Conservation (phyloP, 1,140 invertebrate genomes). For the Calliopsis andreniformis region DNA sequence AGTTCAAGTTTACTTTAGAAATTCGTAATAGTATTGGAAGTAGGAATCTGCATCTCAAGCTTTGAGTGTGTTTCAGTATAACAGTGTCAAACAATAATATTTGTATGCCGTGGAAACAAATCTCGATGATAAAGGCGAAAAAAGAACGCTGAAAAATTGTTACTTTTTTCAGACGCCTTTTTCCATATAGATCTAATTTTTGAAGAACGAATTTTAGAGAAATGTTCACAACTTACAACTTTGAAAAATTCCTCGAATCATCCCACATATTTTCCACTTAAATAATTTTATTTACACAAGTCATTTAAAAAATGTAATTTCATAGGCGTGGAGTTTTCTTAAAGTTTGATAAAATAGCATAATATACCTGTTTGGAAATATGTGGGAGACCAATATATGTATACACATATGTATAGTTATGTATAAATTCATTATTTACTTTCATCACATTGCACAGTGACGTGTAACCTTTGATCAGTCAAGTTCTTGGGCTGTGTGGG, state of each 20-base stretch:
- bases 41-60: background rate
- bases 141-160: background rate
- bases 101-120: constrained; percentile 26
- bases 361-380: constrained; percentile 26
- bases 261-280: constrained; percentile 68
- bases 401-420: constrained; percentile 38
- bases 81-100: constrained; percentile 6
- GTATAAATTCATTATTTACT: constrained; percentile 56
- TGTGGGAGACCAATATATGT: constrained; percentile 31
- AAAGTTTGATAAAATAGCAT: constrained; percentile 4
- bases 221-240: constrained; percentile 51
- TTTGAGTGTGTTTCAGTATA: background rate
- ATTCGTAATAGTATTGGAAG: constrained; percentile 41
- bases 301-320: constrained; percentile 31
- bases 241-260: constrained; percentile 44
- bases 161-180: background rate
- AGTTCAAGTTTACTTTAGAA: constrained; percentile 44
- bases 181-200: background rate
- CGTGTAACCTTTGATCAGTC: constrained; percentile 72
- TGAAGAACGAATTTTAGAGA: background rate
- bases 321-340: constrained; percentile 9
- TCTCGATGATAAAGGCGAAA: constrained; percentile 1
- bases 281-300: constrained; percentile 51
- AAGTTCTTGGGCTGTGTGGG: constrained; percentile 74
- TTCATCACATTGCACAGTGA: constrained; percentile 56